Conservation (phyloP, 2,888 invertebrate genomes). For the Macaria notata region DNA sequence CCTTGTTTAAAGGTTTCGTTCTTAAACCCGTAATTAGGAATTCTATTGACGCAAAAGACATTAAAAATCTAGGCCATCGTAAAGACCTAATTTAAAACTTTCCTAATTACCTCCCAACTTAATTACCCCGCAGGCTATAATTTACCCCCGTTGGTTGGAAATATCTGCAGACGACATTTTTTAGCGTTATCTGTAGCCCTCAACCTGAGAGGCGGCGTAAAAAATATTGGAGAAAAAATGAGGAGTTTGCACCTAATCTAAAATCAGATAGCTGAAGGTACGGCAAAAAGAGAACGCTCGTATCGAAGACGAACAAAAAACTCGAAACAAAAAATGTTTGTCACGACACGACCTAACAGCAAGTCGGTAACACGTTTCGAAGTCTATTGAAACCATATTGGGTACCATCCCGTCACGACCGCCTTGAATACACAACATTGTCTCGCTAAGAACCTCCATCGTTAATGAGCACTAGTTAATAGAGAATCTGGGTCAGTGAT, state of each 20-base stretch:
- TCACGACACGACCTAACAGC: slow-evolving; percentile 38
- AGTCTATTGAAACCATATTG: slow-evolving; percentile 35
- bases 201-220: slow-evolving; percentile 37
- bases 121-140: slow-evolving; percentile 39
- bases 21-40: too few species aligned
- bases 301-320: slow-evolving; percentile 51
- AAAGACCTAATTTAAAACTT: slow-evolving; percentile 27
- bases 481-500: slow-evolving; percentile 32
- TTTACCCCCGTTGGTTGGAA: slow-evolving; percentile 34
- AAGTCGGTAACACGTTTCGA: slow-evolving; percentile 25
- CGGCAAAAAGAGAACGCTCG: slow-evolving; percentile 52
- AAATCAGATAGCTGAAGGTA: slow-evolving; percentile 61
- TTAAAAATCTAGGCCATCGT: too few species aligned
- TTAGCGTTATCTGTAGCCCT: slow-evolving; percentile 44
- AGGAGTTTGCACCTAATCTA: slow-evolving; percentile 67
- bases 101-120: slow-evolving; percentile 36
- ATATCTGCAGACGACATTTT: slow-evolving; percentile 38
- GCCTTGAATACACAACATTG: slow-evolving; percentile 35
- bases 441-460: slow-evolving; percentile 32
- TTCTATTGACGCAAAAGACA: too few species aligned
- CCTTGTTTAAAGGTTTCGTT: too few species aligned
- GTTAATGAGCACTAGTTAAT: slow-evolving; percentile 34
- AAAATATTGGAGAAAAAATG: slow-evolving; percentile 46
- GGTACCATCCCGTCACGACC: slow-evolving; percentile 32
- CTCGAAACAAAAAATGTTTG: slow-evolving; percentile 36